phyloP scores from a whole-genome alignment of 1,140 invertebrate species.

The Drosophila jambulina region DNA sequence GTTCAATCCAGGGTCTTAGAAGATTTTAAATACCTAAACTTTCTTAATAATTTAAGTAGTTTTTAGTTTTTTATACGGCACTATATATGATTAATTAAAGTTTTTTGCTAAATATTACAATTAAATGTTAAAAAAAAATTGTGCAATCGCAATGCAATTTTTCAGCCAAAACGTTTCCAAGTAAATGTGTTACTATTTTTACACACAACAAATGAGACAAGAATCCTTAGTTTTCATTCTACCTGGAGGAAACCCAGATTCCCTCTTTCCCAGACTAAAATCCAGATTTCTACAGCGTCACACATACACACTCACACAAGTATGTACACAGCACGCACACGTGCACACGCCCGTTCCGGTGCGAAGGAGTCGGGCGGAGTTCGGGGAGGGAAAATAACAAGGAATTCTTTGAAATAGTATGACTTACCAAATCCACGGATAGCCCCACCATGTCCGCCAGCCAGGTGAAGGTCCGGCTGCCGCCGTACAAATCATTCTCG shows the following conservation, averaged over 20 bases:
- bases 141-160: not conserved
- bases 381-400: not conserved
- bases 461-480: slow-evolving; percentile 87
- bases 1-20: not conserved
- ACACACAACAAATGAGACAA: not conserved
- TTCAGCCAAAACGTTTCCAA: slow-evolving; percentile 1
- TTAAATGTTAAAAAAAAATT: too few relatives aligned
- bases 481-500: slow-evolving; percentile 86
- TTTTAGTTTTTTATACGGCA: too few relatives aligned
- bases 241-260: slow-evolving; percentile 1
- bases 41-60: not conserved
- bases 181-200: slow-evolving; percentile 7
- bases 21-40: not conserved
- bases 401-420: slow-evolving; percentile 17
- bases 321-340: slow-evolving; percentile 42
- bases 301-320: slow-evolving; percentile 1
- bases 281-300: slow-evolving; percentile 18
- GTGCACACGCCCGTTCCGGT: slow-evolving; percentile 45
- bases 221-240: slow-evolving; percentile 2
- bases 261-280: not conserved
- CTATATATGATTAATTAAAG: too few relatives aligned
- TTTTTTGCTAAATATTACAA: too few relatives aligned
- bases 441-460: slow-evolving; percentile 87
- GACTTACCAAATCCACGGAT: slow-evolving; percentile 88
- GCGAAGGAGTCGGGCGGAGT: slow-evolving; percentile 8